Conservation (phyloP, 1,140 invertebrate genomes). For the Brachionus rotundiformis region DNA sequence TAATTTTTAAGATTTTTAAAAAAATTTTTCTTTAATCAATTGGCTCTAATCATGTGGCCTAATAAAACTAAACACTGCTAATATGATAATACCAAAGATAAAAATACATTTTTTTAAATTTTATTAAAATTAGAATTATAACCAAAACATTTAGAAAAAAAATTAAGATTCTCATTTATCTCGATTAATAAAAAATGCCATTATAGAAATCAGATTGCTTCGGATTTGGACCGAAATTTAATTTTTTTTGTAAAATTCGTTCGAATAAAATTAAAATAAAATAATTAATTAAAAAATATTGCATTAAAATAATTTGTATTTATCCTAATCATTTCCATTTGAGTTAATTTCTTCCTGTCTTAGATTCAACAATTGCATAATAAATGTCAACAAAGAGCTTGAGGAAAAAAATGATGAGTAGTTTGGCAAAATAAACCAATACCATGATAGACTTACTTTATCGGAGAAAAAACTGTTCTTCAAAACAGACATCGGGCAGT, state of each 20-base stretch:
- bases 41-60: too few relatives aligned
- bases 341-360: neutral
- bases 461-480: constrained; percentile 32
- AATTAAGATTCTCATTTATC: neutral
- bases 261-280: neutral
- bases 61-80: too few relatives aligned
- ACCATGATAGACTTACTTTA: constrained; percentile 1
- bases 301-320: neutral
- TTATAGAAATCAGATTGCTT: neutral
- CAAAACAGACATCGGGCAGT: constrained; percentile 16
- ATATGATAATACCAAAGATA: neutral
- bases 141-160: neutral
- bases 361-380: neutral
- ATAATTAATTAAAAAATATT: neutral
- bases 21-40: too few relatives aligned
- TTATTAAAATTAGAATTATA: neutral
- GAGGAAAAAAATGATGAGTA: neutral
- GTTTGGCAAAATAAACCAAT: neutral
- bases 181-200: neutral
- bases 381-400: neutral
- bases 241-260: neutral
- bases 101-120: neutral
- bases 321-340: neutral
- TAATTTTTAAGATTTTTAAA: too few relatives aligned
- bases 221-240: neutral